Evolutionary conservation across 2,113 vertebrate genomes (phyloP).

Genomic region (mouse (Mus musculus)): DNA sequence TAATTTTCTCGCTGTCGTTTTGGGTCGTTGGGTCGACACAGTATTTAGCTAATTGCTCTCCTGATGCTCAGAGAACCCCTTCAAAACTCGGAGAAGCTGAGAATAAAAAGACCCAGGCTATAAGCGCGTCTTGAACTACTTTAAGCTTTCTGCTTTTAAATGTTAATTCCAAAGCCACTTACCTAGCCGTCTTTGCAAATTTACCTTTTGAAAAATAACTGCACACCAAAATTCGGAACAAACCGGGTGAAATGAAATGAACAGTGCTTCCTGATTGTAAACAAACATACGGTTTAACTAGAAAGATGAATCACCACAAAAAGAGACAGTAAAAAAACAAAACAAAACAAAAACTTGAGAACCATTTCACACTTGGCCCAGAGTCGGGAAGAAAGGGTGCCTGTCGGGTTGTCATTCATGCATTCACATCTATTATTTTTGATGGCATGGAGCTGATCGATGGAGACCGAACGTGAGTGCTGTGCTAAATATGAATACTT

Average conservation of each 20-base stretch:
- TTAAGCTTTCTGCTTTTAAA: conserved; percentile 56
- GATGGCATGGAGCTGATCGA: background rate
- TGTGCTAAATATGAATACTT: background rate
- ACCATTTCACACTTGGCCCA: background rate
- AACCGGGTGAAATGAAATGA: background rate
- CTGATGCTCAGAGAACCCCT: background rate
- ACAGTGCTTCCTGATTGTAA: background rate
- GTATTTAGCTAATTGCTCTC: background rate
- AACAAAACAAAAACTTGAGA: too few species aligned
- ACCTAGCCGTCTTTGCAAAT: conserved; percentile 33
- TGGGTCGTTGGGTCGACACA: background rate
- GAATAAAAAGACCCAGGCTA: background rate
- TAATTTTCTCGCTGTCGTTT: background rate
- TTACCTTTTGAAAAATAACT: conserved; percentile 23
- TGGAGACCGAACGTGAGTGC: background rate
- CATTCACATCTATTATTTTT: background rate
- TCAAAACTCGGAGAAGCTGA: background rate
- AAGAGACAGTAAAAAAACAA: too few species aligned
- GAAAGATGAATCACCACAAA: background rate
- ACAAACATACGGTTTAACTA: background rate
- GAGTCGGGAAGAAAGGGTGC: background rate
- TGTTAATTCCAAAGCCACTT: conserved; percentile 44
- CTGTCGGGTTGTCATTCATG: background rate
- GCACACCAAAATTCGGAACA: background rate
- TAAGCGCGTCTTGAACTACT: background rate